Evolutionary conservation across 2,888 invertebrate species (phyloP), one percentile per base, ranked within the genome.

Genomic region (Flexamia atlantica): DNA sequence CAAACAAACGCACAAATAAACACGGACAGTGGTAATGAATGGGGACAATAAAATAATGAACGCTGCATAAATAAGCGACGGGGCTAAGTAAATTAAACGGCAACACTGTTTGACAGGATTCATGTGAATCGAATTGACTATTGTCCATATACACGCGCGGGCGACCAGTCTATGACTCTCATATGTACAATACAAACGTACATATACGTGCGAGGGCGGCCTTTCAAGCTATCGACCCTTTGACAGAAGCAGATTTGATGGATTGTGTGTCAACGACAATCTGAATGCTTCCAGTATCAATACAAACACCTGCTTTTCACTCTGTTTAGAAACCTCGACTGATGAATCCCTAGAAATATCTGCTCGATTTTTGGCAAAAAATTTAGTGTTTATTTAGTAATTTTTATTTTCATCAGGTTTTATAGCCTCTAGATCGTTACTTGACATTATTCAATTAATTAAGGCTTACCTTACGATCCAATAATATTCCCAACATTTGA

Each of bases 21-120:
- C 28, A 68, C 4, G 17, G 17, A n/a, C 32, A 70, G 40, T 17
- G 68, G 20, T 70, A 70, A 70, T 70, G 70, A 70, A 70, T 70
- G 36, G 36, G 36, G 40, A 68, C 70, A 40, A 70, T 70, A 70
- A 70, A 70, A 70, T 70, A 70, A 70, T 70, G 70, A 40, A 70
- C 70, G 40, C 12, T 70, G 40, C 70, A 70, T 70, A 70, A 70
- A 70, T 70, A 70, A 9, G 68, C 30, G 32, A 0, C 5, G 68
- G 17, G n/a, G 68, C n/a, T 70, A 36, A 70, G 70, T 40, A 40
- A 70, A 70, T 70, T 70, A 70, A 70, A 70, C 40, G 40, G 40
- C 40, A 70, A 70, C 70, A 70, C 20, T 70, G 70, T 70, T 70
- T 70, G 70, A 36, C 23, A 32, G 36, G 40, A 20, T 70, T 36